Base-by-base conservation (phyloP, 2,113 vertebrate species). In the Poicephalus gulielmi region DNA sequence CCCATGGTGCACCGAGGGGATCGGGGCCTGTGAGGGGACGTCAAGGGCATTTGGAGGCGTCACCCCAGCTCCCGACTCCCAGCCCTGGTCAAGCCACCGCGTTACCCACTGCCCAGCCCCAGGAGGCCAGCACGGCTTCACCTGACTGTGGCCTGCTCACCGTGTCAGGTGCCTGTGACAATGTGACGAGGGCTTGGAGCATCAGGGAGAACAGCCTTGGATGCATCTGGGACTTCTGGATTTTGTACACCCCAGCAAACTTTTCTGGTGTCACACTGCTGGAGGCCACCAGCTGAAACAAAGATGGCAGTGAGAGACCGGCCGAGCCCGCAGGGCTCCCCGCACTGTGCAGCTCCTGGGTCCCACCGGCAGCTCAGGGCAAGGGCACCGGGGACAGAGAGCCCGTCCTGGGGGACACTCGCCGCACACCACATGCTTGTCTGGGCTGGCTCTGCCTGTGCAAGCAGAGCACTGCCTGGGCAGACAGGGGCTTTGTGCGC, bases 251-350 rank as follows among this genome's bases (percentile, higher is more conserved):
- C 35, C 5, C 6, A 74, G 50, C 20, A 27, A 35, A 43, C 13
- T 4, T 4, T 35, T 23, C 43, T 74, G 25, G 33, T n/a, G 55
- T 57, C 68, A 18, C 7, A 3, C 5, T 8, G 7, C 17, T 2
- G 2, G 25, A 44, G 60, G 17, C 43, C 60, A 73, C 31, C 43
- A 57, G 30, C 59, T 43, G 49, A 49, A 33, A 43, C 30, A 27
- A 35, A 4, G 8, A 41, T 8, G 30, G 28, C n/a, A 41, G 41
- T 13, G 57, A 64, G 24, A 15, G 13, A 7, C 41, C 7, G 2
- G n/a, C 30, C 20, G 19, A 64, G n/a, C 31, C 1, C 0, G 17
- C 1, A 1, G 31, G 59, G 31, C 49, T 81, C 31, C 17, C 0
- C 0, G 0, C 35, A 5, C 9, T 6, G 19, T 24, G 35, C 43